Evolutionary conservation across 1,140 invertebrate species (phyloP).

Genomic region (Diabrotica undecimpunctata): DNA sequence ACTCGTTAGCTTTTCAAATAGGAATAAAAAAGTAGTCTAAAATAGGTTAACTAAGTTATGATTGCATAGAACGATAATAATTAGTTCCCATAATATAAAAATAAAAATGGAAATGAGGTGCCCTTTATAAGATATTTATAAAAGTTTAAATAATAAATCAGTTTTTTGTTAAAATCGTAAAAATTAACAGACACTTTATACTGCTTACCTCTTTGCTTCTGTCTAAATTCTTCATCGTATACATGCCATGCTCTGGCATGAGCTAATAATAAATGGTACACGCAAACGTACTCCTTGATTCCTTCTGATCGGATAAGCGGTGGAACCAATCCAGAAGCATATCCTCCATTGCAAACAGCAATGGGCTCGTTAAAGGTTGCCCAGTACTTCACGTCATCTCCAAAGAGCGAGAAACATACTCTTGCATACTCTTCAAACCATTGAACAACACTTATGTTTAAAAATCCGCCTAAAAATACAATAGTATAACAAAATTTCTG

Average conservation of each 20-base stretch:
- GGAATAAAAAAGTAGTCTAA: too few relatives aligned
- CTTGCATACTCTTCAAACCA: constrained; percentile 40
- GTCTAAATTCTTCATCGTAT: constrained; percentile 35
- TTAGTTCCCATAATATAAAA: too few relatives aligned
- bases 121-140: too few relatives aligned
- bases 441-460: constrained; percentile 34
- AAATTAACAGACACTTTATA: too few relatives aligned
- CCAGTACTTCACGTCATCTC: constrained; percentile 49
- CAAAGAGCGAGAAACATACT: constrained; percentile 27
- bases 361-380: constrained; percentile 53
- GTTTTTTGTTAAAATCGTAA: too few relatives aligned
- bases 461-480: constrained; percentile 40
- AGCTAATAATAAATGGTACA: constrained; percentile 31
- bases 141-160: too few relatives aligned
- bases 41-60: too few relatives aligned
- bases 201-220: constrained; percentile 31
- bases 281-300: constrained; percentile 33
- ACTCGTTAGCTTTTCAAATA: too few relatives aligned
- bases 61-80: too few relatives aligned
- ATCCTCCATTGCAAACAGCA: constrained; percentile 37
- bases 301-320: constrained; percentile 30
- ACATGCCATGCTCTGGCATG: constrained; percentile 34
- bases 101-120: too few relatives aligned
- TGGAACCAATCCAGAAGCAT: constrained; percentile 28
- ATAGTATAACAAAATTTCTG: too few relatives aligned